Percentiles rank a stretch among this genome's conserved stretches.
These are phyloP conservation scores for Hermaeophaga mercurialis DNA, from an alignment of 2,888 invertebrate species.

Conservation along the genomic window DNA sequence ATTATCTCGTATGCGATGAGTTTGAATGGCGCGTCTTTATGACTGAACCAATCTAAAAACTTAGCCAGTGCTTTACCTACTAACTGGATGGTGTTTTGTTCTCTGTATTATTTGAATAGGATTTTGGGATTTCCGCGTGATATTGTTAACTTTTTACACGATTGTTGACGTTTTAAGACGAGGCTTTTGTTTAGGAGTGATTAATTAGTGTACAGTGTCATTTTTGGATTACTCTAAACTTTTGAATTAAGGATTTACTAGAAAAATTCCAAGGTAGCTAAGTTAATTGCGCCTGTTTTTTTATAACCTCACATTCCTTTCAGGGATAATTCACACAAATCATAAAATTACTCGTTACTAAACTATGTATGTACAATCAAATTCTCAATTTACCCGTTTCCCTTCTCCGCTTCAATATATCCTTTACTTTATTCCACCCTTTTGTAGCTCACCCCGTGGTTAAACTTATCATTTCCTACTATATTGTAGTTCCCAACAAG, in stretches of 20 bases:
- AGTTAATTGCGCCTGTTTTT: no score
- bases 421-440: no score
- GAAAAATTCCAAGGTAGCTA: no score
- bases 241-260: neutral
- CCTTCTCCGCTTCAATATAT: no score
- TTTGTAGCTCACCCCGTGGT: no score
- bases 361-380: no score
- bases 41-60: slow-evolving; percentile 28
- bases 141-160: slow-evolving; percentile 19
- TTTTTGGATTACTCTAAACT: slow-evolving; percentile 1
- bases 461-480: no score
- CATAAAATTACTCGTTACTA: no score
- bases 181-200: neutral
- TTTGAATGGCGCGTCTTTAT: slow-evolving; percentile 46
- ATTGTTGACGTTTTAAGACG: slow-evolving; percentile 5
- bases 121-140: slow-evolving; percentile 28
- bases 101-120: slow-evolving; percentile 39
- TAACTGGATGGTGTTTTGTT: slow-evolving; percentile 41
- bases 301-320: no score
- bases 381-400: no score
- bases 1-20: slow-evolving; percentile 7
- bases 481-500: no score
- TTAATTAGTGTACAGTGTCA: neutral
- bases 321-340: no score
- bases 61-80: slow-evolving; percentile 46